Evolutionary conservation across 2,113 vertebrate genomes (phyloP).

Genomic region (Silurus asotus): DNA sequence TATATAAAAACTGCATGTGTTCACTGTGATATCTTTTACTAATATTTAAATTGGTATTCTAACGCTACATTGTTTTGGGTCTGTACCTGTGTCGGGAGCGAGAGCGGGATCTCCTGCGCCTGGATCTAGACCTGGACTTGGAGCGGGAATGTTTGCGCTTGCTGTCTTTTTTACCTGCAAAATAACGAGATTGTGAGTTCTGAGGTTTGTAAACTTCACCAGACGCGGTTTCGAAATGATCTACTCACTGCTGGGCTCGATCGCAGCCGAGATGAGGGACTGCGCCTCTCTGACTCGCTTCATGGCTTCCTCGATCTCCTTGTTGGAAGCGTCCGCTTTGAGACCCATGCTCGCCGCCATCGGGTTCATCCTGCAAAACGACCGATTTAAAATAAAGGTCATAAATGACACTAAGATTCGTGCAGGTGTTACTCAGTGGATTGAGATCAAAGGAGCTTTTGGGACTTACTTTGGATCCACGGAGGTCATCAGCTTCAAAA

Average conservation of each 20-base stretch:
- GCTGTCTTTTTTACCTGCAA: conserved; percentile 88
- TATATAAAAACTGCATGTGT: too few species aligned
- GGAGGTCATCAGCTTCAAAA: conserved; percentile 93
- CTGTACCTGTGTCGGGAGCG: conserved; percentile 89
- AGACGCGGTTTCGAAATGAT: not conserved
- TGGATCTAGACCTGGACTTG: conserved; percentile 79
- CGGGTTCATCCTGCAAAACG: conserved; percentile 83
- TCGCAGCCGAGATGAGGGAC: conserved; percentile 95
- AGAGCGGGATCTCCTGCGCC: conserved; percentile 87
- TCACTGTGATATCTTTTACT: too few species aligned
- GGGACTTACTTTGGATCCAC: conserved; percentile 94
- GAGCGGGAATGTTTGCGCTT: conserved; percentile 88
- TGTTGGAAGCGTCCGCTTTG: conserved; percentile 91
- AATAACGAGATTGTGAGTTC: not conserved
- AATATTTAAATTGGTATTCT: not conserved
- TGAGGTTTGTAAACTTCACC: not conserved
- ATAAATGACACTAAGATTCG: too few species aligned
- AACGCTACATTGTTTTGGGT: too few species aligned
- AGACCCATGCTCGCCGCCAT: conserved; percentile 87
- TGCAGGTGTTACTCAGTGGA: not conserved
- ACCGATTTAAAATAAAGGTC: not conserved
- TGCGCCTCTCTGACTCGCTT: conserved; percentile 96
- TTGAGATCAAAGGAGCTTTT: not conserved
- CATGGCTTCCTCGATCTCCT: conserved; percentile 98
- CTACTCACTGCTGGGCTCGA: conserved; percentile 84